Percentiles rank a stretch among this genome's conserved stretches.
phyloP scores from a whole-genome alignment of 2,797 vertebrate species.

The Gephyroberyx darwinii region DNA sequence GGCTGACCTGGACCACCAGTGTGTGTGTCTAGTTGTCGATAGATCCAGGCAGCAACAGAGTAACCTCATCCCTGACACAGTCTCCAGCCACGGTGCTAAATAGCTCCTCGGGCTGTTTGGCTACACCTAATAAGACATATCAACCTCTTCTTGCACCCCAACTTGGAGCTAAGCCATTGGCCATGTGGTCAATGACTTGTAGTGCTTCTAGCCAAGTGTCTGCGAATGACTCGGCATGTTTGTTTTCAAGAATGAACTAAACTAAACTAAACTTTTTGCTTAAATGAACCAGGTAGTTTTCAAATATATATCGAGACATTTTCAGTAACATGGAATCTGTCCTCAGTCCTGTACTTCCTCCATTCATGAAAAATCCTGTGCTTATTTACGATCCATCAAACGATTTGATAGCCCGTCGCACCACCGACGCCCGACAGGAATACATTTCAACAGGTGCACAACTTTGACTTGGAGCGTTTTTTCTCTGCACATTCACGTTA shows the following conservation, averaged over 20 bases:
- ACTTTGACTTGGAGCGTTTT: neutral
- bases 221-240: constrained; percentile 25
- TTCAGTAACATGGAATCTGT: neutral
- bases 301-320: neutral
- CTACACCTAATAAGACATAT: constrained; percentile 23
- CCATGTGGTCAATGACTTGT: constrained; percentile 30
- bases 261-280: constrained; percentile 9
- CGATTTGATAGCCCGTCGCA: neutral
- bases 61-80: constrained; percentile 10
- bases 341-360: neutral
- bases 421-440: neutral
- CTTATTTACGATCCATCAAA: neutral
- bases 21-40: constrained; percentile 15
- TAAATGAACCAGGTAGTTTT: neutral
- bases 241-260: constrained; percentile 50
- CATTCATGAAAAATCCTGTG: neutral
- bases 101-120: constrained; percentile 1
- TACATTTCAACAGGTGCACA: constrained; percentile 1
- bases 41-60: neutral
- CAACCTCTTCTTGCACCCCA: constrained; percentile 14
- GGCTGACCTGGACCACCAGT: neutral
- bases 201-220: constrained; percentile 37
- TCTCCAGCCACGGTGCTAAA: neutral
- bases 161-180: constrained; percentile 38
- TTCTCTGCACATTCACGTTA: constrained; percentile 1